Percentiles rank a stretch among this genome's conserved stretches.
phyloP scores from a whole-genome alignment of 2,888 invertebrate species.

The Helobdella robusta region DNA sequence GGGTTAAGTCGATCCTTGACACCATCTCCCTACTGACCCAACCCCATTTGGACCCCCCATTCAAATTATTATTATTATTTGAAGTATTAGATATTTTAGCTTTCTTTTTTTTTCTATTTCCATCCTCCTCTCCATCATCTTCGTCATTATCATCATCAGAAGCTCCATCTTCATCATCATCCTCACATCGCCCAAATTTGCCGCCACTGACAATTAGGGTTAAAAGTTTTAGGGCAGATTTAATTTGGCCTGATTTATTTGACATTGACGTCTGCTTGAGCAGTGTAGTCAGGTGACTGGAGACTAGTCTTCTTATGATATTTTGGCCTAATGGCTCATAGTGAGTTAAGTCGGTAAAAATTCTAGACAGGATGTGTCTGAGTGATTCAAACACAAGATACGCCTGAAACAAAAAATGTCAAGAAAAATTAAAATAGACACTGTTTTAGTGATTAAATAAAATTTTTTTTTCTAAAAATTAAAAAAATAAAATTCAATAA shows the following conservation, averaged over 20 bases:
- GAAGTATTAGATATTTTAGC: background rate
- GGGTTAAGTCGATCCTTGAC: constrained; percentile 15
- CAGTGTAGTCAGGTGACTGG: background rate
- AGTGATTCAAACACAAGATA: background rate
- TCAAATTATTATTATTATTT: too few relatives aligned
- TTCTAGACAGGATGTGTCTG: constrained; percentile 4
- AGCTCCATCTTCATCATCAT: background rate
- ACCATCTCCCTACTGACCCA: constrained; percentile 17
- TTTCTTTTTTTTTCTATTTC: constrained; percentile 5
- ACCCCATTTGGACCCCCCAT: too few relatives aligned
- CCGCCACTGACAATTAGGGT: constrained; percentile 17
- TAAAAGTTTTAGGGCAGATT: constrained; percentile 12
- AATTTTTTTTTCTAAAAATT: too few relatives aligned
- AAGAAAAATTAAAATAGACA: too few relatives aligned
- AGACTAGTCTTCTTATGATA: background rate
- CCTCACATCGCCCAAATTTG: background rate
- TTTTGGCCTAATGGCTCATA: constrained; percentile 5
- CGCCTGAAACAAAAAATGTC: background rate
- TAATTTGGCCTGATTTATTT: constrained; percentile 16
- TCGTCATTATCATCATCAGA: background rate
- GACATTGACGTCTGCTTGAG: constrained; percentile 17
- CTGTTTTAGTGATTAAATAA: too few relatives aligned
- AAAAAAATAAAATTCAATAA: background rate
- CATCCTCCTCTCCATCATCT: constrained; percentile 17
- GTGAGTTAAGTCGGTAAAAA: constrained; percentile 10